Conservation (phyloP, 2,888 invertebrate species). For the Carcina quercana region DNA sequence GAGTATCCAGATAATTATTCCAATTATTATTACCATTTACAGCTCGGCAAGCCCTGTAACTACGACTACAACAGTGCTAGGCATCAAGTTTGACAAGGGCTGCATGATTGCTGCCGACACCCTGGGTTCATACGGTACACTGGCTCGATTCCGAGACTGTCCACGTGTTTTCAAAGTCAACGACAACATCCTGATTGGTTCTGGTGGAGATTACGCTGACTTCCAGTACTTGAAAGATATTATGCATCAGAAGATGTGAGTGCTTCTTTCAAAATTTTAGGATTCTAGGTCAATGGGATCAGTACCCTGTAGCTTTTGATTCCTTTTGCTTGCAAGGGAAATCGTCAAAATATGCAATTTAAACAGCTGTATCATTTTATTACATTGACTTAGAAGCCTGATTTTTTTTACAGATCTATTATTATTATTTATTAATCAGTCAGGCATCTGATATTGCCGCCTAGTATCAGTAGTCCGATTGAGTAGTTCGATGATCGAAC, state of each 20-base stretch:
- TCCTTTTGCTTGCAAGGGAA: no score
- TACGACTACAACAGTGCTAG: slow-evolving; percentile 94
- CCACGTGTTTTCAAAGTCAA: slow-evolving; percentile 92
- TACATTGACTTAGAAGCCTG: no score
- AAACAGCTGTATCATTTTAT: no score
- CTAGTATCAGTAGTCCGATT: no score
- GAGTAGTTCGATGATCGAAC: no score
- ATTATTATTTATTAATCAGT: slow-evolving; percentile 2
- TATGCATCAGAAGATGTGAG: slow-evolving; percentile 90
- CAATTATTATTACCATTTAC: no score
- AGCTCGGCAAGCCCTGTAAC: slow-evolving; percentile 81
- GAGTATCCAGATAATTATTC: no score
- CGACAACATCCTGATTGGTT: slow-evolving; percentile 89
- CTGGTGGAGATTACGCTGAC: slow-evolving; percentile 97
- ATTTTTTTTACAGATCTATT: no score
- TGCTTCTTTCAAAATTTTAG: no score
- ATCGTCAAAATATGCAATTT: no score
- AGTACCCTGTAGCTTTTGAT: no score
- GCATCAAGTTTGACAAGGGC: slow-evolving; percentile 89
- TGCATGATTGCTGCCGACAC: slow-evolving; percentile 94
- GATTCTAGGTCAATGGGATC: no score
- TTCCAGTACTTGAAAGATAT: slow-evolving; percentile 92
- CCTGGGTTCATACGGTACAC: slow-evolving; percentile 93
- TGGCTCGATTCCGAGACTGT: slow-evolving; percentile 91
- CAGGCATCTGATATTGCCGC: neutral